phyloP scores from a whole-genome alignment of 1,140 invertebrate species.

The Coelopa frigida region DNA sequence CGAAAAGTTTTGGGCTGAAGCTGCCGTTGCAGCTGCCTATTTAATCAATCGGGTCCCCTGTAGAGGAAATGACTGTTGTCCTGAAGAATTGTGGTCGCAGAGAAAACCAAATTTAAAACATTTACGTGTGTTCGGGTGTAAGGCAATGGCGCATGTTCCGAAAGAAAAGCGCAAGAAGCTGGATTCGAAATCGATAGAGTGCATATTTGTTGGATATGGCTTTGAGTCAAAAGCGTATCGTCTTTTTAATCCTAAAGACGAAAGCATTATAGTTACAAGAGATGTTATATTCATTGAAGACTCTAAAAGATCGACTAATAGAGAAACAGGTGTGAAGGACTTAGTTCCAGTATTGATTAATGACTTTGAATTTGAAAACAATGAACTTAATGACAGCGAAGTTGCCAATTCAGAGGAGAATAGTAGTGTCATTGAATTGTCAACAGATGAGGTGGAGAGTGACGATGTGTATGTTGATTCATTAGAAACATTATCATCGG shows the following conservation, averaged over 20 bases:
- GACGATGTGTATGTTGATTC: too few relatives aligned
- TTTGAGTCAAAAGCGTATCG: slow-evolving; percentile 28
- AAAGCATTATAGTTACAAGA: too few relatives aligned
- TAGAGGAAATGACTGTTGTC: slow-evolving; percentile 24
- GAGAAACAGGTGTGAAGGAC: too few relatives aligned
- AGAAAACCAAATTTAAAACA: slow-evolving; percentile 22
- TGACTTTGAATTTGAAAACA: too few relatives aligned
- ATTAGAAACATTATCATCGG: too few relatives aligned
- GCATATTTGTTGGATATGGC: slow-evolving; percentile 39
- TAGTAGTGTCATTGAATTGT: too few relatives aligned
- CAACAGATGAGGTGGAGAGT: too few relatives aligned
- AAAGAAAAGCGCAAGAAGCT: slow-evolving; percentile 26
- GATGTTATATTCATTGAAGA: too few relatives aligned
- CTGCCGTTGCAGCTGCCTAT: slow-evolving; percentile 27
- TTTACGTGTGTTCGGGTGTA: slow-evolving; percentile 41
- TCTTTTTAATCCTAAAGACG: slow-evolving; percentile 22
- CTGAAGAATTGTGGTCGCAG: slow-evolving; percentile 23
- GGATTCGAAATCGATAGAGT: slow-evolving; percentile 27
- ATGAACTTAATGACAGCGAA: too few relatives aligned
- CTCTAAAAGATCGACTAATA: too few relatives aligned
- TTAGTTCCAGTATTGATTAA: too few relatives aligned
- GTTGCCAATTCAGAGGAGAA: too few relatives aligned
- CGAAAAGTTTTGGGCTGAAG: slow-evolving; percentile 47
- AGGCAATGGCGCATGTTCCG: slow-evolving; percentile 37
- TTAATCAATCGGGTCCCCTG: slow-evolving; percentile 26